Evolutionary conservation across 64 coral and sea anemone genomes (phyloP).

Genomic region (Montipora cactus): DNA sequence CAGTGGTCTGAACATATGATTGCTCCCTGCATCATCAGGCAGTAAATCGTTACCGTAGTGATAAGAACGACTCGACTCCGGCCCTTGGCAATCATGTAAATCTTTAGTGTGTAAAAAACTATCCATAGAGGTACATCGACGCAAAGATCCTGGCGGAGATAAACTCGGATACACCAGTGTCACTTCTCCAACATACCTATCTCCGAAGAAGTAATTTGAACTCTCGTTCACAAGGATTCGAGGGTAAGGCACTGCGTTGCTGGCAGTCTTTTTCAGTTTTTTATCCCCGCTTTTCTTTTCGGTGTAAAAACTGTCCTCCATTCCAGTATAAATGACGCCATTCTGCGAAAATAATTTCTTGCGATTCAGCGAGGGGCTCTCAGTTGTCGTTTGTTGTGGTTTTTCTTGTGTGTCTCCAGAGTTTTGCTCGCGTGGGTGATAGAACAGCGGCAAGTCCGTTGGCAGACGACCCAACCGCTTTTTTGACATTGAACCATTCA

Average conservation of each 20-base stretch:
- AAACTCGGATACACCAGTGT: slow-evolving; percentile 10
- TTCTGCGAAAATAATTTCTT: background rate
- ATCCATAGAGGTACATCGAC: slow-evolving; percentile 24
- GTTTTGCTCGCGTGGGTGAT: background rate
- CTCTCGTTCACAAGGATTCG: slow-evolving; percentile 6
- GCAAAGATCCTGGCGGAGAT: background rate
- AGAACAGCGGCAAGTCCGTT: slow-evolving; percentile 30
- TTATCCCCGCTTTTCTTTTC: background rate
- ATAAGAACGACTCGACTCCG: background rate
- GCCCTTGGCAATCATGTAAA: background rate
- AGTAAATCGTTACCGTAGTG: background rate
- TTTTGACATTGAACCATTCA: background rate
- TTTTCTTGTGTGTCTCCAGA: background rate
- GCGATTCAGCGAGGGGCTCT: background rate
- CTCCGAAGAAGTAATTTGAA: slow-evolving; percentile 35
- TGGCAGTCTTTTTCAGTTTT: slow-evolving; percentile 37
- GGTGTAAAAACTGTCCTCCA: slow-evolving; percentile 40
- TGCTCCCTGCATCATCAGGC: background rate
- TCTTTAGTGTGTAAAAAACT: slow-evolving; percentile 33
- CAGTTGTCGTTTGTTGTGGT: background rate
- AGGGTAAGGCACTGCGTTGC: slow-evolving; percentile 10
- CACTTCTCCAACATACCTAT: background rate
- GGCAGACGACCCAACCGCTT: slow-evolving; percentile 15
- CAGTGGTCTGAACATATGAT: background rate
- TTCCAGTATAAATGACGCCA: background rate